Conservation (phyloP, 2,113 vertebrate genomes). For the Marmota monax region DNA sequence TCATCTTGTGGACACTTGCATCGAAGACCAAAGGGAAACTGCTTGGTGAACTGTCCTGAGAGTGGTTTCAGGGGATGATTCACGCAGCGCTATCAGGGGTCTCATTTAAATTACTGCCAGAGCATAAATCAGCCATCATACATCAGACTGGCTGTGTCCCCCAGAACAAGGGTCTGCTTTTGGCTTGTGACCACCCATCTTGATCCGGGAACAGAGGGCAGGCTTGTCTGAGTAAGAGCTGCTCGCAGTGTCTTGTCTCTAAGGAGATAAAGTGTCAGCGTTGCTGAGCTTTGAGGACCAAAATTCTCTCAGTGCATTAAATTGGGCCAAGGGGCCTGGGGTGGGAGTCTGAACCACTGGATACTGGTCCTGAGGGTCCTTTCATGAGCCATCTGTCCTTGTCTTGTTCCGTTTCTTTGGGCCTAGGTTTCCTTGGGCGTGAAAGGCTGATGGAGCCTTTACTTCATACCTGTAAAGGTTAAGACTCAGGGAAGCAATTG, state of each 20-base stretch:
- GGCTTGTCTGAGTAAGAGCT: background rate
- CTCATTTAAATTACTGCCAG: background rate
- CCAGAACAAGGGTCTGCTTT: background rate
- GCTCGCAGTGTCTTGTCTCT: background rate
- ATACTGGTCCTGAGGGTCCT: background rate
- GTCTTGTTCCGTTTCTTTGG: background rate
- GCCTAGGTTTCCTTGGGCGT: background rate
- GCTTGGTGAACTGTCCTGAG: slow-evolving; percentile 78
- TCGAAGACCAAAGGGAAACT: slow-evolving; percentile 80
- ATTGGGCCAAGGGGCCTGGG: background rate
- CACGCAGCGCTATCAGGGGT: background rate
- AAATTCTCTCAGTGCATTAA: background rate
- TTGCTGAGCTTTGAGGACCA: background rate
- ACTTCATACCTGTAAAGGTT: fast-evolving
- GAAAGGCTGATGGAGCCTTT: background rate
- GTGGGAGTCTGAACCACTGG: too few species aligned
- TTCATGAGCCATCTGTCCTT: background rate
- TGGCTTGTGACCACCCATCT: background rate
- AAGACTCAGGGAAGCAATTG: fast-evolving
- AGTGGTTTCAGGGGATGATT: slow-evolving; percentile 63
- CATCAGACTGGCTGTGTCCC: background rate
- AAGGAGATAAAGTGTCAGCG: too few species aligned
- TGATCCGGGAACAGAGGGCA: background rate
- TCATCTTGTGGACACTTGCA: slow-evolving; percentile 25
- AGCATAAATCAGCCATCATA: background rate